Base-by-base conservation (phyloP, 2,113 vertebrate species). In the Silurus meridionalis region DNA sequence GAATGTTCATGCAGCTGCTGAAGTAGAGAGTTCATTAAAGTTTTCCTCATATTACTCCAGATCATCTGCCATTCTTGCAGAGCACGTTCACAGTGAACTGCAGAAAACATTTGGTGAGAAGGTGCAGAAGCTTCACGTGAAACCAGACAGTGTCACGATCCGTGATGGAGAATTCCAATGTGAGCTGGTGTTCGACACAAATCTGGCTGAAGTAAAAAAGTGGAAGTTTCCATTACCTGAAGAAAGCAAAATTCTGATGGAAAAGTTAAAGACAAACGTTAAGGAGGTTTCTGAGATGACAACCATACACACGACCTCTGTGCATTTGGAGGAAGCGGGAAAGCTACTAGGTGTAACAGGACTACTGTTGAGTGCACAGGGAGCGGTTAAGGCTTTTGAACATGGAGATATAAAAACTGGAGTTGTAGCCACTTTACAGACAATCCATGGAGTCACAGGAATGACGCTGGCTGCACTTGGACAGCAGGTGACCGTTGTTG, bases 391-490 rank as follows among this genome's bases (percentile, higher is more conserved):
- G 0, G 57, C 81, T 1, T 87, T 87, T 82, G 71, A 87, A 75
- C 50, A 52, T 1, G 86, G 86, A 9, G 72, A 87, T 52, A 78
- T 17, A 67, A 52, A 57, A 23, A 14, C 78, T 19, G 86, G 86
- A n/a, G 67, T n/a, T 6, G 17, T 87, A 14, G 71, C 58, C 2
- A 74, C 50, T 57, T 52, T 87, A 63, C 71, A 87, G 23, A 78
- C 86, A 11, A 5, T 21, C 17, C 81, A 87, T 77, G 80, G 86
- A 77, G 28, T 58, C 28, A 75, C 48, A 14, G 79, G 37, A 61
- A 66, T 82, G 74, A 85, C 79, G 9, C 25, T 83, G 55, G 69
- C 48, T 9, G 63, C 52, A 46, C 55, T 90, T 60, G 85, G 85
- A 21, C 69, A 84, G 46, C 19, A 10, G 52, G 58, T 82, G n/a